These are phyloP conservation scores for Bradypodion ventrale DNA, from an alignment of 2,797 vertebrate genomes.

Conservation along the genomic window DNA sequence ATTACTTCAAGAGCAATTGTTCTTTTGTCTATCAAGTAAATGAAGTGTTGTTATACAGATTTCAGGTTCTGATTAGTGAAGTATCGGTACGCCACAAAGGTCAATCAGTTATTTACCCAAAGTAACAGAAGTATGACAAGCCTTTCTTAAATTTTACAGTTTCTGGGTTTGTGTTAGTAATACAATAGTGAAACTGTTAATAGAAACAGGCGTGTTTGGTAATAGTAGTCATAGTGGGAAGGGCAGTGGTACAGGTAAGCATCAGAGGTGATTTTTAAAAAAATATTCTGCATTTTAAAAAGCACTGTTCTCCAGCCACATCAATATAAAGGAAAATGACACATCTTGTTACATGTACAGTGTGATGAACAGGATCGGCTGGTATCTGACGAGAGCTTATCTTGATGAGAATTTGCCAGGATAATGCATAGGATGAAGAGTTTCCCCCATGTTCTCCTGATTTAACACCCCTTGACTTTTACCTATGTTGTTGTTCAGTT, in stretches of 20 bases:
- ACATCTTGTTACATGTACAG: neutral
- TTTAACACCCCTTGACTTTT: too few species aligned
- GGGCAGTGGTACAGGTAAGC: neutral
- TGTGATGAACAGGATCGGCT: neutral
- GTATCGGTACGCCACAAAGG: constrained; percentile 86
- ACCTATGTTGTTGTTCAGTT: too few species aligned
- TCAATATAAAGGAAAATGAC: neutral
- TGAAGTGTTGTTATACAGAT: constrained; percentile 90
- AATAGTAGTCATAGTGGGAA: too few species aligned
- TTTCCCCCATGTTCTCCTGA: too few species aligned
- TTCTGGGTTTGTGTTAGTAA: constrained; percentile 50
- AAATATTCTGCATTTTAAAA: neutral
- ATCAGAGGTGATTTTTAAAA: neutral
- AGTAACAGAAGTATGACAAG: constrained; percentile 84
- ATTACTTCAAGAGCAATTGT: constrained; percentile 93
- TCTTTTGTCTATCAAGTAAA: constrained; percentile 91
- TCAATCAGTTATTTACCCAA: constrained; percentile 88
- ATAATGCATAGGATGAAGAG: too few species aligned
- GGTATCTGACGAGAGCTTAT: too few species aligned
- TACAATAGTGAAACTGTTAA: neutral
- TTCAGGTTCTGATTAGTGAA: constrained; percentile 90
- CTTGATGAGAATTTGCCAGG: too few species aligned
- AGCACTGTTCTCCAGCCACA: neutral
- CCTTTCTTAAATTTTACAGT: constrained; percentile 84
- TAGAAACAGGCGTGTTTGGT: neutral